Evolutionary conservation across 2,797 vertebrate genomes (phyloP).

Genomic region (Eulemur coronatus): DNA sequence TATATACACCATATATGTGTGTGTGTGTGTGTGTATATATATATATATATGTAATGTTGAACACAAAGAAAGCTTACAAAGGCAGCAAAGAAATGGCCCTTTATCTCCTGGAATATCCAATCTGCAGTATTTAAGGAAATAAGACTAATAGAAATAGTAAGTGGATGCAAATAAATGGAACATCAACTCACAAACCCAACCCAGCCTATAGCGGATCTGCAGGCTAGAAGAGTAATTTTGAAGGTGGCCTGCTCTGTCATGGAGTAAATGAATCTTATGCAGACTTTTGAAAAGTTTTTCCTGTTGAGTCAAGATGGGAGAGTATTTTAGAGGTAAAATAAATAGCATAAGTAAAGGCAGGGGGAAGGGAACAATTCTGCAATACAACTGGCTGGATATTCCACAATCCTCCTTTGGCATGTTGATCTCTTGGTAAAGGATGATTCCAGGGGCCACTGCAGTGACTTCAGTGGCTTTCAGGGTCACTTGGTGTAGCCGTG

Average conservation of each 20-base stretch:
- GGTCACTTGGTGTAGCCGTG: not conserved
- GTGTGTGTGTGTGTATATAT: not conserved
- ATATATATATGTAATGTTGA: not conserved
- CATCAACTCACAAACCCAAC: not conserved
- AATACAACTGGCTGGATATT: not conserved
- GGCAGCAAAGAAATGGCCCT: not conserved
- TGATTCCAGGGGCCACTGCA: not conserved
- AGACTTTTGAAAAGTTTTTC: not conserved
- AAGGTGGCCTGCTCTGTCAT: not conserved
- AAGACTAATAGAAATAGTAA: not conserved
- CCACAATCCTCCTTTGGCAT: not conserved
- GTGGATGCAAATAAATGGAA: not conserved
- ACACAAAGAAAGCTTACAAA: not conserved
- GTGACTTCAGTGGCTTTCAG: not conserved
- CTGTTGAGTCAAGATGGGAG: not conserved
- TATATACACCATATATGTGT: not conserved
- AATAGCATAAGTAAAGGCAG: not conserved
- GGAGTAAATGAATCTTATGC: not conserved
- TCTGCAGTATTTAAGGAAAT: not conserved
- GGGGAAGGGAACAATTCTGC: not conserved
- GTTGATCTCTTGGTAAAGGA: not conserved
- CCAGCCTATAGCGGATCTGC: not conserved
- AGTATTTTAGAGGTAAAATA: not conserved
- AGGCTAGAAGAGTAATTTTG: not conserved
- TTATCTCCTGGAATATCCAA: not conserved